Evolutionary conservation across 2,797 vertebrate genomes (phyloP).

Genomic region (Pterois miles): DNA sequence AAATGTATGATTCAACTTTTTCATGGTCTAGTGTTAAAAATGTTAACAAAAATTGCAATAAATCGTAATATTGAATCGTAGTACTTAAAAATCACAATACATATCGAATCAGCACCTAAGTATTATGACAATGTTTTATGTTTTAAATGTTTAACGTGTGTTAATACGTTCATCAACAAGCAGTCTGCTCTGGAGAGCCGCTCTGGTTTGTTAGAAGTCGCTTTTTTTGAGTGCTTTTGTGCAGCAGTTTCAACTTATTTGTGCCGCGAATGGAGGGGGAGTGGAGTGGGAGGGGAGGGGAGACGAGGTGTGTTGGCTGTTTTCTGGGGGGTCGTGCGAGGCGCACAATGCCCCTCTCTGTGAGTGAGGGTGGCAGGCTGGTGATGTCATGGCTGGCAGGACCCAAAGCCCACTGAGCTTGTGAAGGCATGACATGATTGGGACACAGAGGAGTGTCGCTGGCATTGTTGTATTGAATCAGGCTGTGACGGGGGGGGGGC

Average conservation of each 20-base stretch:
- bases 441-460: conserved; percentile 48
- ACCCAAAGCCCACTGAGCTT: conserved; percentile 42
- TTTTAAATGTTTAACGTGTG: not conserved
- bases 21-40: no score
- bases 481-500: conserved; percentile 37
- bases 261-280: not conserved
- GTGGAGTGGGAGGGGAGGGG: conserved; percentile 9
- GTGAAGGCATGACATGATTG: conserved; percentile 58
- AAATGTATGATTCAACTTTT: no score
- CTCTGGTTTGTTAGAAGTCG: conserved; percentile 4
- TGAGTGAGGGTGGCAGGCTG: conserved; percentile 39
- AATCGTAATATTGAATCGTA: no score
- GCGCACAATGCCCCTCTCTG: conserved; percentile 54
- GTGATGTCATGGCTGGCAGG: conserved; percentile 74
- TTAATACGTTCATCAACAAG: conserved; percentile 13
- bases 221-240: conserved; percentile 35
- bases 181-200: not conserved
- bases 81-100: no score
- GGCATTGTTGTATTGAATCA: conserved; percentile 65
- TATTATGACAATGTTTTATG: no score
- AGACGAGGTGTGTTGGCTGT: conserved; percentile 30
- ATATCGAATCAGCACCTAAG: no score
- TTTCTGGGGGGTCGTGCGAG: not conserved
- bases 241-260: conserved; percentile 16
- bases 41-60: no score